phyloP scores from a whole-genome alignment of 2,888 invertebrate genomes.

The Blastobasis lacticolella region DNA sequence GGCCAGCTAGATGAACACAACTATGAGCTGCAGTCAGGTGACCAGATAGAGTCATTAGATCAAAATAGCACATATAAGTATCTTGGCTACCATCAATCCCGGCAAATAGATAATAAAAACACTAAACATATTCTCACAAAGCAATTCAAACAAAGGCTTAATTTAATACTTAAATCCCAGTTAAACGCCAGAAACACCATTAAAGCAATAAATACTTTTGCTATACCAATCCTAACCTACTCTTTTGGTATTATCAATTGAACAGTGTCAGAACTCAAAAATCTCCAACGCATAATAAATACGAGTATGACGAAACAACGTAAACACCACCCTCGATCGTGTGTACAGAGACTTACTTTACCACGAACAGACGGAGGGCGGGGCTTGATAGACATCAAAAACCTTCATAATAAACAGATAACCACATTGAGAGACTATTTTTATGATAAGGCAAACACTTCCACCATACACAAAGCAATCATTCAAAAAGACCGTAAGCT shows the following conservation, averaged over 20 bases:
- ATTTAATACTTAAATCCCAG: not conserved
- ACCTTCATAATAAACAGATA: slow-evolving; percentile 5
- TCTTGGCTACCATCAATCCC: not conserved
- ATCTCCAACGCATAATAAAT: slow-evolving; percentile 2
- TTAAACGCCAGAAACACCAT: not conserved
- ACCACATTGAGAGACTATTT: slow-evolving; percentile 3
- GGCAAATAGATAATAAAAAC: not conserved
- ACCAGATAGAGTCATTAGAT: not conserved
- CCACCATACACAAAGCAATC: not conserved
- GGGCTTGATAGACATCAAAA: slow-evolving; percentile 3
- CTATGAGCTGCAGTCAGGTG: not conserved
- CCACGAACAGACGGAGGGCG: not conserved
- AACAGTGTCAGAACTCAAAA: not conserved
- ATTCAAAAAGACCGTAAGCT: not conserved
- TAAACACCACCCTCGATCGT: too few relatives aligned
- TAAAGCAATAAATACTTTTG: not conserved
- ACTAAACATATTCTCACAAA: not conserved
- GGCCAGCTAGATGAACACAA: not conserved
- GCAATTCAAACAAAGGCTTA: not conserved
- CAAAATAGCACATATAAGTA: not conserved
- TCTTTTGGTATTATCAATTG: slow-evolving; percentile 3
- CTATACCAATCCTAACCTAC: slow-evolving; percentile 1
- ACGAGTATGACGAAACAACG: slow-evolving; percentile 1
- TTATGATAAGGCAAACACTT: not conserved
- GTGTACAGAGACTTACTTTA: slow-evolving; percentile 5